phyloP scores from a whole-genome alignment of 2,888 invertebrate species.

The Clitarchus hookeri region DNA sequence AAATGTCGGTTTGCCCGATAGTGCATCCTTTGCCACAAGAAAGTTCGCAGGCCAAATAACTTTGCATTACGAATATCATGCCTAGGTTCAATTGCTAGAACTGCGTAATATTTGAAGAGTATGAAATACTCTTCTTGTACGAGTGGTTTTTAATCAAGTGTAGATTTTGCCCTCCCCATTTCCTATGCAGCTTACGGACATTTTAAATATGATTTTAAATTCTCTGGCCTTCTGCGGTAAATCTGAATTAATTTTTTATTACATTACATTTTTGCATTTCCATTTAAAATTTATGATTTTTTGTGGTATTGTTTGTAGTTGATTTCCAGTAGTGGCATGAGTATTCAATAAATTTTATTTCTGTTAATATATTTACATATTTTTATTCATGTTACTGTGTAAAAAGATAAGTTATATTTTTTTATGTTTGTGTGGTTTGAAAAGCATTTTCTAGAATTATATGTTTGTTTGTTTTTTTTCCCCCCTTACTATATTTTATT shows the following conservation, averaged over 20 bases:
- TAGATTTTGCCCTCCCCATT: too few species aligned
- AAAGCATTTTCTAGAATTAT: neutral
- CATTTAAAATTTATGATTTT: neutral
- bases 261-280: too few species aligned
- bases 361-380: neutral
- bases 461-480: neutral
- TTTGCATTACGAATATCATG: constrained; percentile 12
- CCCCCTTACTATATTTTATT: neutral
- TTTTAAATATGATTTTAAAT: too few species aligned
- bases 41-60: constrained; percentile 11
- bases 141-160: neutral
- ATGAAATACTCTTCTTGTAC: neutral
- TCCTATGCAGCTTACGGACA: too few species aligned
- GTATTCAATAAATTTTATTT: neutral
- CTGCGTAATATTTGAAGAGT: too few species aligned
- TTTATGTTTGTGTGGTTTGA: too few species aligned
- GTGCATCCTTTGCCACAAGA: constrained; percentile 17
- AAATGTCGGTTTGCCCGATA: constrained; percentile 22
- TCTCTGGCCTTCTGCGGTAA: neutral
- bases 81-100: neutral
- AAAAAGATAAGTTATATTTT: too few species aligned
- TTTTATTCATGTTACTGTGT: neutral
- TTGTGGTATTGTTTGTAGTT: neutral
- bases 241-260: neutral
- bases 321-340: neutral